Base-by-base conservation (phyloP, 1,140 invertebrate species). In the Phymastichus coffea region DNA sequence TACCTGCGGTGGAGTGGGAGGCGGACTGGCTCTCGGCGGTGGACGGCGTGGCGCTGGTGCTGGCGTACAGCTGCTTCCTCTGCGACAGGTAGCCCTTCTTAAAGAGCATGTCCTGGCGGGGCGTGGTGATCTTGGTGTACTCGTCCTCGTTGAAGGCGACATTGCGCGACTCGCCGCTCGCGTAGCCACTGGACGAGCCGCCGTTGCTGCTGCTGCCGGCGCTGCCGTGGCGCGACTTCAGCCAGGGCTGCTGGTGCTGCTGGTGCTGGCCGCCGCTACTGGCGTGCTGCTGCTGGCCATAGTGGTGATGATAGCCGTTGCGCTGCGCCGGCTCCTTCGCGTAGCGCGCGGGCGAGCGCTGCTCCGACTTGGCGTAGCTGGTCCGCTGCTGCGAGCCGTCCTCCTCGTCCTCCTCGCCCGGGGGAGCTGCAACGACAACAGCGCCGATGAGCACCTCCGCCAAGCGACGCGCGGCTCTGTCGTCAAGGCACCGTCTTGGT, bases 41-140 rank as follows among this genome's bases (percentile, higher is more conserved):
- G 28, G 77, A 78, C 19, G 77, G 77, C n/a, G 78, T 79, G 6
- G 77, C 79, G 55, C 78, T 80, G 20, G 74, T 80, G 54, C 75
- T 79, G 0, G 68, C 72, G 6, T 33, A 12, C 28, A 7, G 28
- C 28, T 33, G 28, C 60, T 84, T 86, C 65, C 84, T 86, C 63
- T 83, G 81, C 51, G 82, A 84, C 33, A 88, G 74, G 67, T 88
- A 88, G 20, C 86, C 85, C 69, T 88, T 88, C 70, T 88, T 88
- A 70, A 88, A 88, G 55, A 88, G 74, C n/a, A 88, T 82, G 66
- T 88, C 87, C 72, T 88, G 86, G 48, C 87, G 75, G 8, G 87
- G 87, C 0, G 87, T 87, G 9, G 85, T 87, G 62, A 88, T 87
- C 64, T 84, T 83, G 54, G 86, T 88, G 69, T 88, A 88, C 72